Conservation (phyloP, 2,888 invertebrate genomes). For the Caenorhabditis wallacei region DNA sequence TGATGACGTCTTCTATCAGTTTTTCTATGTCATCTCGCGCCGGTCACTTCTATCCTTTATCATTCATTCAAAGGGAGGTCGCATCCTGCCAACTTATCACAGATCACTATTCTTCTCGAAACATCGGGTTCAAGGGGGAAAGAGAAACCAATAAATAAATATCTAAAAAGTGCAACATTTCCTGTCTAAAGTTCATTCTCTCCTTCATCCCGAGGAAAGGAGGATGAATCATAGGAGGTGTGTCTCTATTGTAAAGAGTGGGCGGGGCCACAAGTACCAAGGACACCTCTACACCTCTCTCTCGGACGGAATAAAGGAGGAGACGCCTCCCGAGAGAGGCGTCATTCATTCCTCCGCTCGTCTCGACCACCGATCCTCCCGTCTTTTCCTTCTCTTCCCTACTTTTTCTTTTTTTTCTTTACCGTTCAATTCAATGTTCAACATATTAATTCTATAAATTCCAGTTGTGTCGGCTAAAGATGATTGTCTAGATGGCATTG, state of each 20-base stretch:
- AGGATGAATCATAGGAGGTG: constrained; percentile 41
- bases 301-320: constrained; percentile 48
- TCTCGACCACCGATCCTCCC: constrained; percentile 19
- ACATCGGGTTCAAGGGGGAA: background rate
- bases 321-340: constrained; percentile 27
- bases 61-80: constrained; percentile 19
- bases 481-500: constrained; percentile 34
- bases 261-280: constrained; percentile 61
- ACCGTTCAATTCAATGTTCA: background rate
- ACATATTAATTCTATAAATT: no score
- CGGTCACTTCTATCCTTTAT: constrained; percentile 44
- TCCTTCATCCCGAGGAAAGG: no score
- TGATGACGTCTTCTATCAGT: constrained; percentile 3
- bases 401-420: background rate
- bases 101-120: constrained; percentile 33
- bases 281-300: constrained; percentile 41
- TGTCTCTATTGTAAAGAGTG: constrained; percentile 32
- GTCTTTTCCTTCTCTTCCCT: constrained; percentile 21
- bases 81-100: constrained; percentile 35
- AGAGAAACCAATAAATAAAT: no score
- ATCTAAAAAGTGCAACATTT: constrained; percentile 34
- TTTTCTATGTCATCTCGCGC: constrained; percentile 35
- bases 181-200: constrained; percentile 25
- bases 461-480: constrained; percentile 48
- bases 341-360: constrained; percentile 57